These are phyloP conservation scores for Myopa testacea DNA, from an alignment of 2,888 invertebrate genomes.

Conservation along the genomic window DNA sequence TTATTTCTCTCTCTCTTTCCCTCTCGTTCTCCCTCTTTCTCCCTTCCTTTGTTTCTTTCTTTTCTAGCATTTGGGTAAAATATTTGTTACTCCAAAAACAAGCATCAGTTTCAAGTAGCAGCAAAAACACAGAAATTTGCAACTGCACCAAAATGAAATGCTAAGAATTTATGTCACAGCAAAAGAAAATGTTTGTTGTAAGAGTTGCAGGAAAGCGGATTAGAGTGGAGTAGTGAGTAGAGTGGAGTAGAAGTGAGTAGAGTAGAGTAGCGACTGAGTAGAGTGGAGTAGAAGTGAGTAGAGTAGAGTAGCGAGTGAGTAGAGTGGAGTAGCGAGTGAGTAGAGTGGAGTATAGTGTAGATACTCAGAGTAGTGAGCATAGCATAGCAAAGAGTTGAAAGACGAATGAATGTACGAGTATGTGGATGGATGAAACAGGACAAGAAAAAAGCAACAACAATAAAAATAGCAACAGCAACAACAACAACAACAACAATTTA, in stretches of 20 bases:
- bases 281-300: neutral
- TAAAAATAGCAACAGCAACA: slow-evolving; percentile 3
- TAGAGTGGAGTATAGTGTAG: no score
- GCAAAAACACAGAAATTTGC: neutral
- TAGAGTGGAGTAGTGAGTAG: neutral
- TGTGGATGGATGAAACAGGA: neutral
- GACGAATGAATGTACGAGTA: neutral
- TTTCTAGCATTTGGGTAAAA: no score
- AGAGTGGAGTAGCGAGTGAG: neutral
- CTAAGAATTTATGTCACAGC: slow-evolving; percentile 28
- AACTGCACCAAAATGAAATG: slow-evolving; percentile 9
- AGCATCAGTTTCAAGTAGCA: neutral
- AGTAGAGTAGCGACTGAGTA: neutral
- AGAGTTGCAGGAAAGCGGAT: neutral
- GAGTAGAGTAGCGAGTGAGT: no score
- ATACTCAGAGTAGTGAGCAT: no score
- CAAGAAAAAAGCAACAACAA: neutral
- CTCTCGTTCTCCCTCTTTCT: no score
- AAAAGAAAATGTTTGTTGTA: neutral
- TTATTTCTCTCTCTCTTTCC: no score
- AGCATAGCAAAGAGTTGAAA: neutral
- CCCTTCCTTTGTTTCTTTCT: no score
- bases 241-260: no score
- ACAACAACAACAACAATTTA: neutral
- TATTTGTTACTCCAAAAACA: neutral